Evolutionary conservation across 2,888 invertebrate genomes (phyloP).

Genomic region (Euproctis similis): DNA sequence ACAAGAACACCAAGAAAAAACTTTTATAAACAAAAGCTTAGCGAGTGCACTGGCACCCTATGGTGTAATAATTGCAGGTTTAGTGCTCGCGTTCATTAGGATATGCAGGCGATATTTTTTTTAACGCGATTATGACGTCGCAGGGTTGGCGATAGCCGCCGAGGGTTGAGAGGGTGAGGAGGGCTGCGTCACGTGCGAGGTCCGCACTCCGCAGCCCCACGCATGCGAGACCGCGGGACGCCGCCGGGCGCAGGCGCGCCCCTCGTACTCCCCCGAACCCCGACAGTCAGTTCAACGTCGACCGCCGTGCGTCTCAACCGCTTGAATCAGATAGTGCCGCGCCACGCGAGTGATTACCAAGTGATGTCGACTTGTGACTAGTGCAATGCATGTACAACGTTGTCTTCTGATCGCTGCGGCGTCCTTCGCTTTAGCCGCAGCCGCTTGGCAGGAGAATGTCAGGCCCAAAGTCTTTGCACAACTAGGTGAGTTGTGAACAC

Average conservation of each 20-base stretch:
- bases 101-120: constrained; percentile 71
- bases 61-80: constrained; percentile 65
- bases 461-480: constrained; percentile 94
- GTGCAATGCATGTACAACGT: constrained; percentile 71
- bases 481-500: constrained; percentile 87
- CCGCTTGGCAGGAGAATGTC: constrained; percentile 92
- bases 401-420: constrained; percentile 69
- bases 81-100: constrained; percentile 66
- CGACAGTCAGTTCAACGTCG: constrained; percentile 65
- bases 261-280: constrained; percentile 55
- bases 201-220: constrained; percentile 74
- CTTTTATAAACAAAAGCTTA: constrained; percentile 51
- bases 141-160: constrained; percentile 47
- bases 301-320: constrained; percentile 68
- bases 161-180: constrained; percentile 67
- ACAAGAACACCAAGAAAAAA: constrained; percentile 55
- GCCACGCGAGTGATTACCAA: constrained; percentile 61
- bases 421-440: constrained; percentile 74
- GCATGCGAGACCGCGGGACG: constrained; percentile 74
- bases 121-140: constrained; percentile 72
- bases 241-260: constrained; percentile 61
- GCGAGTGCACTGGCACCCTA: constrained; percentile 41
- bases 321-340: constrained; percentile 30
- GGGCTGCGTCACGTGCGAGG: constrained; percentile 75
- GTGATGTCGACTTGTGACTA: constrained; percentile 73